Conservation (phyloP, 2,113 vertebrate genomes). For the Zosterops japonicus region DNA sequence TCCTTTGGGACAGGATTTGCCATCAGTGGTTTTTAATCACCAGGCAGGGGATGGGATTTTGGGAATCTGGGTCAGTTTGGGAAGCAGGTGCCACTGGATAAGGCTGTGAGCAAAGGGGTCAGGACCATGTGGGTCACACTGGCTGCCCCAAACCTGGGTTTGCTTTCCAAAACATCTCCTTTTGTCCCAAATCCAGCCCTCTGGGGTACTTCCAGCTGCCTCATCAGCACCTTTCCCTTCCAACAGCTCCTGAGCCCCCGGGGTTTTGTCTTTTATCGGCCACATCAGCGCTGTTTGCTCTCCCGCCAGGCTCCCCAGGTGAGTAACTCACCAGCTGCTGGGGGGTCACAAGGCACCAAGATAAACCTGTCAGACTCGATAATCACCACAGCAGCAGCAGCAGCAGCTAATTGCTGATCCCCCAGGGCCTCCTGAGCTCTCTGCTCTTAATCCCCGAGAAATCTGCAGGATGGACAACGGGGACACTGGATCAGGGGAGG, state of each 20-base stretch:
- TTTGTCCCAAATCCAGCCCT: not conserved
- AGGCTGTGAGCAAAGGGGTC: fast-evolving
- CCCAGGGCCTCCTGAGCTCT: not conserved
- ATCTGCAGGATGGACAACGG: not conserved
- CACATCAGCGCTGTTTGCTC: not conserved
- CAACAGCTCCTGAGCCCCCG: fast-evolving
- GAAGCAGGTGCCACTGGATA: not conserved
- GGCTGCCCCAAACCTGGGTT: fast-evolving
- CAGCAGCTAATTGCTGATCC: not conserved
- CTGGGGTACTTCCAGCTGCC: fast-evolving
- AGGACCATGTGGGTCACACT: fast-evolving
- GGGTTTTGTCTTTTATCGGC: not conserved
- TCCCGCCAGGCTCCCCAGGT: not conserved
- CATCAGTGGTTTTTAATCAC: fast-evolving
- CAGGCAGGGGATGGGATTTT: fast-evolving
- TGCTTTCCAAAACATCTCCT: not conserved
- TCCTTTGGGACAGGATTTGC: not conserved
- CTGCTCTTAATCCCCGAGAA: not conserved
- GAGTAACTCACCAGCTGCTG: constrained; percentile 40
- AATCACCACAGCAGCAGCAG: not conserved
- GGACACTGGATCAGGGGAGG: fast-evolving
- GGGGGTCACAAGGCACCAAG: not conserved
- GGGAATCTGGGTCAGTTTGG: not conserved
- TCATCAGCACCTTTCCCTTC: not conserved
- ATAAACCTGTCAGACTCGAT: not conserved